These are phyloP conservation scores for Euclidia mi DNA, from an alignment of 2,888 invertebrate genomes.

Conservation along the genomic window DNA sequence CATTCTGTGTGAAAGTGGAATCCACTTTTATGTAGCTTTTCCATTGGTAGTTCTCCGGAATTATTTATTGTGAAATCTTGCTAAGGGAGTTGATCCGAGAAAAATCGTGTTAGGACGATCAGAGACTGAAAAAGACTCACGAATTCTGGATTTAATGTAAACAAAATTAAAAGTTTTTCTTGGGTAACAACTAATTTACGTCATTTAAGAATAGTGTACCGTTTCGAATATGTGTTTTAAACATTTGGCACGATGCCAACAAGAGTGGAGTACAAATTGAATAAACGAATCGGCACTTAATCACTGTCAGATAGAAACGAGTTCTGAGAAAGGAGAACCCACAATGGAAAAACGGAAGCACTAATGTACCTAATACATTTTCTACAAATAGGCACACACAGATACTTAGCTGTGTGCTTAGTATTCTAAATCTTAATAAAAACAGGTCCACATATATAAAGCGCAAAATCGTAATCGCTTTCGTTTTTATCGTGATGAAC, in stretches of 20 bases:
- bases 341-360: slow-evolving; percentile 14
- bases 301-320: slow-evolving; percentile 57
- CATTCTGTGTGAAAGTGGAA: slow-evolving; percentile 1
- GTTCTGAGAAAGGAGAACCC: slow-evolving; percentile 41
- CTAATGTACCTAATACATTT: not conserved
- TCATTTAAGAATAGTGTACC: slow-evolving; percentile 46
- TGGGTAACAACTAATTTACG: slow-evolving; percentile 48
- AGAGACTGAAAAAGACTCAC: slow-evolving; percentile 1
- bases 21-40: not conserved
- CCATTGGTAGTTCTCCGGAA: not conserved
- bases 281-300: slow-evolving; percentile 68
- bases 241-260: slow-evolving; percentile 68
- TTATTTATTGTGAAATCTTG: slow-evolving; percentile 1
- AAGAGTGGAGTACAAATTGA: slow-evolving; percentile 64
- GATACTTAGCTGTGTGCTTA: too few relatives aligned
- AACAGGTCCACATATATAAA: not conserved
- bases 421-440: too few relatives aligned
- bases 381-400: too few relatives aligned
- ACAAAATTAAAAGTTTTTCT: slow-evolving; percentile 25
- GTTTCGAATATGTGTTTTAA: slow-evolving; percentile 56
- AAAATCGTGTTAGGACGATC: not conserved
- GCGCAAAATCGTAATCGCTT: slow-evolving; percentile 10
- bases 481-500: slow-evolving; percentile 20
- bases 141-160: slow-evolving; percentile 16
- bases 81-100: not conserved